Base-by-base conservation (phyloP, 2,113 vertebrate species). In the Oryctolagus cuniculus region DNA sequence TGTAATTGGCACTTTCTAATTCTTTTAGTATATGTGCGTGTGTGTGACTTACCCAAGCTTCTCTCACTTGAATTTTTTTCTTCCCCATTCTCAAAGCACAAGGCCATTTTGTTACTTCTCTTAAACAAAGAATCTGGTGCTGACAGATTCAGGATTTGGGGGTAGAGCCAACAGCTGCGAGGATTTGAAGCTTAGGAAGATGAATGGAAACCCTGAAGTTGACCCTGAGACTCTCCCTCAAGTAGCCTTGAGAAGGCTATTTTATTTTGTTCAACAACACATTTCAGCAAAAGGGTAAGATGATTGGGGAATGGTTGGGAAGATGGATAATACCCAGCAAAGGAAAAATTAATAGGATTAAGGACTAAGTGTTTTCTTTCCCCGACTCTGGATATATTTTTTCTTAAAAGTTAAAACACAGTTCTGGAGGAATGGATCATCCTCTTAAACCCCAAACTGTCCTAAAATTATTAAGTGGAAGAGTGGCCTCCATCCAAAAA, bases 401-500 rank as follows among this genome's bases (percentile, higher is more conserved):
- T 75, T 63, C 72, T 69, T 80, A 19, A 36, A 77, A 85, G 87
- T 86, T 22, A 25, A 70, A 82, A 75, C 67, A 27, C 34, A 89
- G n/a, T n/a, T 95, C n/a, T 83, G 31, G 38, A 93, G 25, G 79
- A 89, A 94, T 75, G 36, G 38, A 84, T 79, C 38, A 75, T 51
- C 25, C 36, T 89, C 58, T 93, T 87, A 93, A 63, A 67, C 90
- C 29, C 3, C 75, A 93, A 94, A 55, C 15, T 79, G 66, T 69
- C 67, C 87, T 84, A 49, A 67, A 87, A 92, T 84, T 38, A 93
- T 90, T 11, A 92, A 95, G 44, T 92, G 66, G 36, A 79, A 75
- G 25, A 44, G 15, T 72, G 66, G 53, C 36, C 19, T 87, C 92
- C 70, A 29, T 70, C 93, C 85, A 72, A 80, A 92, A 84, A 38